Base-by-base conservation (phyloP, 92 coral and sea anemone genomes). In the Meandrina meandrites region DNA sequence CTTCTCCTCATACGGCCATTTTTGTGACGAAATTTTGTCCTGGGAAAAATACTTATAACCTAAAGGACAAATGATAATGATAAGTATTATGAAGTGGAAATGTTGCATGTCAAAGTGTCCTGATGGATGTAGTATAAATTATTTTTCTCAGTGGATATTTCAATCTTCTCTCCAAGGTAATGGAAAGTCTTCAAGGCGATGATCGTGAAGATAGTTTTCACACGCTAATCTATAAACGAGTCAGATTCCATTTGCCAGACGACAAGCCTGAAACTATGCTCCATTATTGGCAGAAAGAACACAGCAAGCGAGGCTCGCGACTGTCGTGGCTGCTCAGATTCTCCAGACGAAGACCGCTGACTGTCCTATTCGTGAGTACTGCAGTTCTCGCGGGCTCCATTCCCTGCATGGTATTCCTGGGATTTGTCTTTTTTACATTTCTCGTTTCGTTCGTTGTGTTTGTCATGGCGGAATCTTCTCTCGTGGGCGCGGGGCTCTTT, bases 261-360 rank as follows among this genome's bases (percentile, higher is more conserved):
- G 64, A 48, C 54, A 85, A 62, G 58, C 76, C 76, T 27, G 82
- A 77, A 13, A 9, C 30, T 24, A 24, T 76, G 76, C 75, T 42
- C 8, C 14, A 77, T 21, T 17, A 22, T 21, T 77, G 66, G 88
- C 81, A 32, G 82, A 83, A 80, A 56, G 81, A 81, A 35, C 81
- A 31, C 76, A 81, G 1, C 74, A 80, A 83, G 53, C 82, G 81
- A 58, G 81, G 71, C 9, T 56, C 86, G 16, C 87, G 81, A 34
- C 69, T 82, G 28, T 86, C 91, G 11, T 30, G 78, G 73, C 70
- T 89, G 60, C 73, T 89, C 66, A 89, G 91, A 42, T 89, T 66
- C 40, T 54, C 48, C 45, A 78, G 87, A 50, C 79, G 84, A 27
- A 50, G 81, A 50, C 84, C 88, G 35, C 84, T 89, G 34, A 84